Evolutionary conservation across 1,140 invertebrate species (phyloP), one percentile per base, ranked within the genome.

Genomic region (Heterodera carotae): DNA sequence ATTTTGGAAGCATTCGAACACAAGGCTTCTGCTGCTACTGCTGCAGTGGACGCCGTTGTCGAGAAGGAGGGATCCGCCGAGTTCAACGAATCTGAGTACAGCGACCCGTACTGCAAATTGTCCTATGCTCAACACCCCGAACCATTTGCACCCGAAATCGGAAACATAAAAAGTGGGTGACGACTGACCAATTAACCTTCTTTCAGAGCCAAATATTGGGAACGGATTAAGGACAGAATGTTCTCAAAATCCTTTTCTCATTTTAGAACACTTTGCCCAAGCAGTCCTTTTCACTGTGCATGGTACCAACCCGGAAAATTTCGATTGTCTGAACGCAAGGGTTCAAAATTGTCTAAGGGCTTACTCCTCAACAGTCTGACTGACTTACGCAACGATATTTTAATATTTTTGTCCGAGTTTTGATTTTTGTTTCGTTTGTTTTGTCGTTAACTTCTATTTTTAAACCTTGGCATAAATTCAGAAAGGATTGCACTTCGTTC

Each of bases 1-100:
- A 56, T 79, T 33, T 76, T 79, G 31, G 78, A 79, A 59, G 78
- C 78, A 25, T 79, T 79, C 36, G 79, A 79, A 36, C 77, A 81
- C 64, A 80, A 73, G 27, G 31, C 73, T 25, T 29, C 39, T 39
- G 31, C 33, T 22, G 31, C 73, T 25, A 22, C 39, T 39, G 31
- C 33, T 22, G 27, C n/a, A 1, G 36, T 43, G 18, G 77, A 68
- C 22, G 15, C 39, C 12, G 77, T 59, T 5, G 48, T 5, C 18
- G 34, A 69, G 22, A 69, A 81, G 18, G 78, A 79, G 4, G 60
- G 74, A 67, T 33, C 78, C 76, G 69, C 56, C 15, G 76, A 80
- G 29, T 25, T 68, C 27, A 79, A 62, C 27, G 78, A 79, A 34
- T 4, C 81, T 3, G 78, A 79, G 25, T 79, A 79, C 48, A 76